Base-by-base conservation (phyloP, 2,888 invertebrate genomes). In the Tachina grossa region DNA sequence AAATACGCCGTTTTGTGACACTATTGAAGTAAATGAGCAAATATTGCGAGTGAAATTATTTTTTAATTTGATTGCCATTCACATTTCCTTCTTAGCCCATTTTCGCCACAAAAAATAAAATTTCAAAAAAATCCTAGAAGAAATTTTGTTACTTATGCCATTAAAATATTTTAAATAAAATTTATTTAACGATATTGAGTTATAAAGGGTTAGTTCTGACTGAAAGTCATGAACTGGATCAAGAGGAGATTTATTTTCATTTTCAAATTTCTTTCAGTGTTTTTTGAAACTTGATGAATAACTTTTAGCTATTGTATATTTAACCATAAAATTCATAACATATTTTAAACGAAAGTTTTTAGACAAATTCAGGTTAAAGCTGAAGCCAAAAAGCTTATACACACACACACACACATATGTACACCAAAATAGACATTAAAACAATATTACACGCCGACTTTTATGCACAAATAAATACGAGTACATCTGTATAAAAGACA, bases 281-380 rank as follows among this genome's bases (percentile, higher is more conserved):
- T 14, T 41, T 14, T 31, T 31, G 19, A 61, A n/a, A 71, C 11
- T 47, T 39, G 71, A 53, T 72, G 14, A 16, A 8, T 22, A 39
- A 69, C 41, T 63, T 76, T 57, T 63, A 63, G 55, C 19, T 22
- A 55, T 31, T 31, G 5, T 31, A 31, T 55, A 69, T 53, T 76
- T 14, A 80, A 72, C 51, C 71, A 72, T 59, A 59, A 76, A 61
- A 78, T 66, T 68, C 53, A 55, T 59, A 74, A 84, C 43, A 76
- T 71, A 71, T 79, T 82, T 61, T 63, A 69, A 45, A 39, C 39
- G 69, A 81, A 81, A 81, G 31, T 69, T 77, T 72, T 72, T 59
- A 72, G 49, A 71, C 71, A 49, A 71, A 77, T 77, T 65, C 59
- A 22, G 22, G 19, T 53, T 59, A 59, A n/a, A 47, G 43, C 22